A percentile compares a stretch with the other conserved stretches of the same genome.
phyloP scores from a whole-genome alignment of 2,797 vertebrate genomes.

The Luscinia luscinia region DNA sequence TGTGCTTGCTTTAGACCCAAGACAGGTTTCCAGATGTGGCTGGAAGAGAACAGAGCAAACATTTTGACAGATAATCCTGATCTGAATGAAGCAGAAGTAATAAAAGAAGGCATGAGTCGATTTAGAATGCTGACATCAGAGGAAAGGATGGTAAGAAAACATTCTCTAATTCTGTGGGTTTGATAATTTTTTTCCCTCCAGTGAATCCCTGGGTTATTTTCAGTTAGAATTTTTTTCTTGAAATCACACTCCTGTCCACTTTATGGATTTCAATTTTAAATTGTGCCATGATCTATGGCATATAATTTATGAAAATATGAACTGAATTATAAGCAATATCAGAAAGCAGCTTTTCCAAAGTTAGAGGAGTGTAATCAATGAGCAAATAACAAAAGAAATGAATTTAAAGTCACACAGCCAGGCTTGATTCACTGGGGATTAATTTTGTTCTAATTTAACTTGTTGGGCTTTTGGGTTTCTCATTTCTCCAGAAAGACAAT shows the following conservation, averaged over 20 bases:
- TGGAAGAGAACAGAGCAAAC: slow-evolving; percentile 89
- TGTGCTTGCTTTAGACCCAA: slow-evolving; percentile 81
- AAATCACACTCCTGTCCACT: background rate
- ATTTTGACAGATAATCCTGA: slow-evolving; percentile 85
- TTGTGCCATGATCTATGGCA: background rate
- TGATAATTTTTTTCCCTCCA: background rate
- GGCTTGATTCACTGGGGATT: background rate
- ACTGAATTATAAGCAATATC: background rate
- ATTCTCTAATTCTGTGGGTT: background rate
- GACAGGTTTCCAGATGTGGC: slow-evolving; percentile 96
- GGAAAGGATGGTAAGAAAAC: slow-evolving; percentile 81
- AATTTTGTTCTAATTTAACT: background rate
- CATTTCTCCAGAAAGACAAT: background rate
- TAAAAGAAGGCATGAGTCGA: slow-evolving; percentile 93
- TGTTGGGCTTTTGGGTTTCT: background rate
- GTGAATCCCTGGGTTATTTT: background rate
- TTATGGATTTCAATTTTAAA: background rate
- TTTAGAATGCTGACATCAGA: slow-evolving; percentile 87
- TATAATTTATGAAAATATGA: background rate
- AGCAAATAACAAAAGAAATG: background rate
- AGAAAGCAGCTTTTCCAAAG: background rate
- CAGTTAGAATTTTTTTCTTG: background rate
- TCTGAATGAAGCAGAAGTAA: slow-evolving; percentile 90
- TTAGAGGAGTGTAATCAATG: background rate
- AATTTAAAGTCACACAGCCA: background rate